Conservation (phyloP, 2,888 invertebrate genomes). For the Chydorus sphaericus region DNA sequence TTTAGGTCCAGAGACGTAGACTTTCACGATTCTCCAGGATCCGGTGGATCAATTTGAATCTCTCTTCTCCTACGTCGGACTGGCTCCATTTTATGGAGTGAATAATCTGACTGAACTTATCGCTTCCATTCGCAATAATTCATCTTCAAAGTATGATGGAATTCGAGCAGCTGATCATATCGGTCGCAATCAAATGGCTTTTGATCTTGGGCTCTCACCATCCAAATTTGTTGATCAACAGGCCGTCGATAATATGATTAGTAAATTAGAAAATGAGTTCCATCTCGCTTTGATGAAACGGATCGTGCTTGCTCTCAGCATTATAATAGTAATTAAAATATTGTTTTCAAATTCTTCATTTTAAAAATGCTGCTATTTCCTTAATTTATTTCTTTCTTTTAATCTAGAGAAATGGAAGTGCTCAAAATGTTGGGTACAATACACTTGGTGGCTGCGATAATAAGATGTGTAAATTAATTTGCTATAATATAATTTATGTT, state of each 20-base stretch:
- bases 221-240: conserved; percentile 19
- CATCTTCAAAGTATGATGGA: background rate
- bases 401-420: too few species aligned
- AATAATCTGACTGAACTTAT: conserved; percentile 14
- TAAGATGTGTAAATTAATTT: too few species aligned
- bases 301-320: too few species aligned
- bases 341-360: too few species aligned
- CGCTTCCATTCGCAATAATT: background rate
- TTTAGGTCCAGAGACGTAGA: conserved; percentile 20
- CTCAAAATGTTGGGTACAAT: too few species aligned
- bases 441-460: too few species aligned
- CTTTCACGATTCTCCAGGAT: conserved; percentile 22
- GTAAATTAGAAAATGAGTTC: conserved; percentile 23
- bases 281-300: conserved; percentile 25
- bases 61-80: conserved; percentile 22
- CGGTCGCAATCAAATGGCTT: conserved; percentile 26
- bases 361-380: too few species aligned
- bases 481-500: too few species aligned
- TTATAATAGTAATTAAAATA: too few species aligned
- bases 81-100: conserved; percentile 20
- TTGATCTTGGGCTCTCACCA: conserved; percentile 24
- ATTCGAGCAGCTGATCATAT: conserved; percentile 17
- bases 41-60: conserved; percentile 24
- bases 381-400: too few species aligned
- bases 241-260: conserved; percentile 18